Base-by-base conservation (phyloP, 1,140 invertebrate genomes). In the Neodiprion virginianus region DNA sequence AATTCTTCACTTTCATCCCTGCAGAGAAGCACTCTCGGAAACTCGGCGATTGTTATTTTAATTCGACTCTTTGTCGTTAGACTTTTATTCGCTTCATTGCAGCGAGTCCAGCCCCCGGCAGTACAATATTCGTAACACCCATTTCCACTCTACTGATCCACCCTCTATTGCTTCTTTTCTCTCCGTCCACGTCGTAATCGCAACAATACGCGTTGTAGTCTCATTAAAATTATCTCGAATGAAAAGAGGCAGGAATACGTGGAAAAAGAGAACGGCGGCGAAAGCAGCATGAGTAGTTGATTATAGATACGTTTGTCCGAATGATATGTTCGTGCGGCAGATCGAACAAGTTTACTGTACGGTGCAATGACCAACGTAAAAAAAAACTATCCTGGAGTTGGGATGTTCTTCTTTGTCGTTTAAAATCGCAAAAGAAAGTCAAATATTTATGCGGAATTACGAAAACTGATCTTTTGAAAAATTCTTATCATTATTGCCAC, bases 1-100 rank as follows among this genome's bases (percentile, higher is more conserved):
- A 61, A 61, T 61, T 17, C 53, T 61, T 61, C 53, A 61, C 53
- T 61, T 61, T 61, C 11, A 17, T 40, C 28, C 28, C 8, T 61
- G 8, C 53, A 61, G 53, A 7, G 11, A 61, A 61, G 11, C 53
- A 61, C 53, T 61, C n/a, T 17, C 53, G 11, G 53, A 61, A 4
- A 12, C 53, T 61, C 61, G 14, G 68, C 77, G 68, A 82, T 81
- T 84, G 80, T 85, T 84, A 84, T 85, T 85, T 83, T 82, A 83
- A 83, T 84, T 84, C 77, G 71, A 78, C 74, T 84, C 80, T 82
- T 82, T 82, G 76, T 83, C 75, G 84, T 85, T 83, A 83, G 80
- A 75, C 77, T 80, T 80, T 80, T 78, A 82, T 61, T 61, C 53
- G 53, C 79, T 80, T 79, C 82, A 83, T 83, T 78, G 28, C 28